Base-by-base conservation (phyloP, 2,113 vertebrate species). In the Aptenodytes forsteri region DNA sequence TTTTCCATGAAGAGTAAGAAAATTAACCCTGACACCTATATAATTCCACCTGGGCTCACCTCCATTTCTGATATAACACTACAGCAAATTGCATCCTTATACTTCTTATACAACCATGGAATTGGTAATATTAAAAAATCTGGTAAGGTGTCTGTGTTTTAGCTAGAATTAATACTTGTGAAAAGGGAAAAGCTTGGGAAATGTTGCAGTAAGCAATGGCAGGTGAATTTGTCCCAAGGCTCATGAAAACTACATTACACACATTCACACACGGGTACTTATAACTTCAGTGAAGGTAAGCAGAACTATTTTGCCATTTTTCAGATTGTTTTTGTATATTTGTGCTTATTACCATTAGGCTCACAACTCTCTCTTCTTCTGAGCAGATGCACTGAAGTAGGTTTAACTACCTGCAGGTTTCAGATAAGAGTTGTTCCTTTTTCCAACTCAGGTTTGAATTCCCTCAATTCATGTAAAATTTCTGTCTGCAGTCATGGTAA, bases 21-120 rank as follows among this genome's bases (percentile, higher is more conserved):
- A 97, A 98, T 97, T 97, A 98, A 97, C 97, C 95, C 94, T 82
- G 70, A 88, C 88, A 96, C 91, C 62, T 38, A 52, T 13, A 17
- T 54, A 90, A 94, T 91, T 95, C 50, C 40, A 70, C 52, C 69
- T 94, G 64, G 59, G 77, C 90, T 97, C 81, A 92, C 55, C 61
- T 90, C 10, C 21, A 84, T 94, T 97, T 97, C 93, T 62, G 3
- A 65, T 88, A 83, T 71, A 96, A 92, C 49, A 87, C 64, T 72
- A 58, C 88, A 97, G 91, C 79, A 96, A 97, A 94, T 50, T 95
- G 69, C 91, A 79, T 95, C 97, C 85, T 96, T 70, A 49, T 93
- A 89, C 76, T 87, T 86, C 55, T 94, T 72, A 93, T 64, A 88
- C 72, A 95, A 91, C 82, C 62, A 93, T 29, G 59, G 93, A 97